These are phyloP conservation scores for Ethmia dodecea DNA, from an alignment of 2,888 invertebrate species.

Conservation along the genomic window DNA sequence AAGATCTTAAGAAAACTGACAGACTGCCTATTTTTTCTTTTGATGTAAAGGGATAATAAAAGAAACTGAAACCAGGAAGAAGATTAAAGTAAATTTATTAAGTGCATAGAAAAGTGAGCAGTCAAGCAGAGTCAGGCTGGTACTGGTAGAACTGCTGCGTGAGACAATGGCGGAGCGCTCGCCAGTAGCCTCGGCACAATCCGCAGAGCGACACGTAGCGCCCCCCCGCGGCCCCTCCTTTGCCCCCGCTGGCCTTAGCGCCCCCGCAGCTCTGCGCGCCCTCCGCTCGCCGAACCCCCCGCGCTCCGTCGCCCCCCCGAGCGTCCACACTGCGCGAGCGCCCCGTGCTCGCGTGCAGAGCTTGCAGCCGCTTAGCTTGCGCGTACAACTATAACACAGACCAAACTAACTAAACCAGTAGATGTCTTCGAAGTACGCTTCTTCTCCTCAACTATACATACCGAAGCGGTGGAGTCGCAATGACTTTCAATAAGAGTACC, in stretches of 20 bases:
- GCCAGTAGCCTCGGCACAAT: slow-evolving; percentile 50
- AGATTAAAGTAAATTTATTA: too few species aligned
- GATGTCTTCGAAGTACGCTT: not conserved
- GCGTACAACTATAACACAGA: slow-evolving; percentile 39
- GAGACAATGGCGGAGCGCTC: slow-evolving; percentile 38
- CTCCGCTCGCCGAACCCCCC: slow-evolving; percentile 7
- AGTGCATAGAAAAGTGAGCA: too few species aligned
- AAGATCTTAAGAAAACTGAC: too few species aligned
- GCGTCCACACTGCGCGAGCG: slow-evolving; percentile 10
- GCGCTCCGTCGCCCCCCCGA: slow-evolving; percentile 12
- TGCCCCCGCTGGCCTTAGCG: slow-evolving; percentile 17
- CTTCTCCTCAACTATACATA: too few species aligned
- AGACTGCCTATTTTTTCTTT: too few species aligned
- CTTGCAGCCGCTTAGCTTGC: slow-evolving; percentile 45
- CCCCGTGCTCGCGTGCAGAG: slow-evolving; percentile 24
- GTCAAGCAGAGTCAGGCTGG: too few species aligned
- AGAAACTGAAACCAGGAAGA: too few species aligned
- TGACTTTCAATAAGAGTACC: too few species aligned
- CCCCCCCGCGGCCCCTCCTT: slow-evolving; percentile 7
- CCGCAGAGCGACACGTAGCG: slow-evolving; percentile 34
- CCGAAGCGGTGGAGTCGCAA: too few species aligned
- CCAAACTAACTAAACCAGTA: slow-evolving; percentile 3
- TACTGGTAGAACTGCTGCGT: slow-evolving; percentile 12
- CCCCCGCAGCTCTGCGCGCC: slow-evolving; percentile 9
- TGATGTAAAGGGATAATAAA: too few species aligned